Evolutionary conservation across 2,113 vertebrate species (phyloP).

Genomic region (Bos taurus): ARS-UCD2.0 NC_037329.1:65780001-65780500

Average conservation of each 20-base stretch:
- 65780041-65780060: background rate
- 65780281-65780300: background rate
- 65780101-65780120: background rate
- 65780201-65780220: background rate
- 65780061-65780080: background rate
- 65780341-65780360: background rate
- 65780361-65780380: background rate
- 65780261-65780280: slow-evolving; percentile 21
- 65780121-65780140: background rate
- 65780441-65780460: no score
- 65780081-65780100: background rate
- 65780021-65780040: accelerated
- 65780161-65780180: slow-evolving; percentile 39
- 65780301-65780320: background rate
- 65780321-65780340: background rate
- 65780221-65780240: background rate
- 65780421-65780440: background rate
- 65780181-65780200: slow-evolving; percentile 39
- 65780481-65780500: background rate
- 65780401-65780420: background rate
- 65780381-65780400: background rate
- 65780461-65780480: background rate
- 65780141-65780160: slow-evolving; percentile 32
- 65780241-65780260: background rate
- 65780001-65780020: background rate